Conservation (phyloP, 1,140 invertebrate genomes). For the Zaprionus kolodkinae region DNA sequence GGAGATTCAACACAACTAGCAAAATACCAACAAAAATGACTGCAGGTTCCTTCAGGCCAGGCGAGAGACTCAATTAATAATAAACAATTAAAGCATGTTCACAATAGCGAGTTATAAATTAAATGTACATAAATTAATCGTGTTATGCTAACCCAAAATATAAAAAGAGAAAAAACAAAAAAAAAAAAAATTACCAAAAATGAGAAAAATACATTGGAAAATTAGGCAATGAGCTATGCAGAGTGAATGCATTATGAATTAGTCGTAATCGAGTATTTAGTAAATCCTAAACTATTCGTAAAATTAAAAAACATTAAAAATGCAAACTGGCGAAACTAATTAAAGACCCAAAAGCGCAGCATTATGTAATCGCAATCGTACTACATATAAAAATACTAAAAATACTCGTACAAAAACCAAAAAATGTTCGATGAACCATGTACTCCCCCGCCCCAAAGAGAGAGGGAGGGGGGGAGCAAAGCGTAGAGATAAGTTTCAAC, state of each 20-base stretch:
- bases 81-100: conserved; percentile 37
- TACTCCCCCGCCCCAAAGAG: background rate
- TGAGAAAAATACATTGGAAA: conserved; percentile 16
- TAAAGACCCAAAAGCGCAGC: conserved; percentile 35
- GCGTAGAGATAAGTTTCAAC: conserved; percentile 45
- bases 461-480: background rate
- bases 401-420: conserved; percentile 5
- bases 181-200: conserved; percentile 13
- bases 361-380: conserved; percentile 10
- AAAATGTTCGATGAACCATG: background rate
- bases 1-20: too few species aligned
- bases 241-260: conserved; percentile 37
- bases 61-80: conserved; percentile 38
- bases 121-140: conserved; percentile 57
- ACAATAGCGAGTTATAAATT: conserved; percentile 35
- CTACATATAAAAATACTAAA: background rate
- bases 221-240: conserved; percentile 19
- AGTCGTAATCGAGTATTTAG: conserved; percentile 11
- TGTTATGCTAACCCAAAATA: conserved; percentile 34
- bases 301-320: conserved; percentile 33
- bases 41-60: background rate
- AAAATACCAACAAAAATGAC: background rate
- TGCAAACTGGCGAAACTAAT: conserved; percentile 27
- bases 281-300: conserved; percentile 26
- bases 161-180: conserved; percentile 11